A percentile compares a stretch with the other conserved stretches of the same genome.
Conservation (phyloP, 2,888 invertebrate species). For the Archips xylosteana region DNA sequence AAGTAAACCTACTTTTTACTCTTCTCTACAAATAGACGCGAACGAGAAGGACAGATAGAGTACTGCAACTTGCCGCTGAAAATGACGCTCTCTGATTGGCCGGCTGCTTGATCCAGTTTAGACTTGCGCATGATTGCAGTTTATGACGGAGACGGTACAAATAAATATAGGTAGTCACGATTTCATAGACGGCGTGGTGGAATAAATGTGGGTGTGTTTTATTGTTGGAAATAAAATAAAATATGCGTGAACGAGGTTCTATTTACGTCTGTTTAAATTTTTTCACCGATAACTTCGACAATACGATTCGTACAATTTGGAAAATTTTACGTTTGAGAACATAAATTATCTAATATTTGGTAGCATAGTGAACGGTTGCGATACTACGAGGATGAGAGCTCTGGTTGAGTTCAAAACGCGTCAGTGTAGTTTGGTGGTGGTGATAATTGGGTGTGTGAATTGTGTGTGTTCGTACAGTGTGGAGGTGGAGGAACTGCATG, state of each 20-base stretch:
- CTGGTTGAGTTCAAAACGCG: too few relatives aligned
- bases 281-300: too few relatives aligned
- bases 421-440: too few relatives aligned
- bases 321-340: too few relatives aligned
- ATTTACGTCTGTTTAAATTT: too few relatives aligned
- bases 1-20: neutral
- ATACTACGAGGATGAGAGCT: too few relatives aligned
- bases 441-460: too few relatives aligned
- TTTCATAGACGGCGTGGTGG: neutral
- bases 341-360: too few relatives aligned
- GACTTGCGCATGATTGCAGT: slow-evolving; percentile 18
- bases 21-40: neutral
- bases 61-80: slow-evolving; percentile 5
- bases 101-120: slow-evolving; percentile 7
- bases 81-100: slow-evolving; percentile 21
- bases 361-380: too few relatives aligned
- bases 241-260: neutral
- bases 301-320: too few relatives aligned
- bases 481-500: too few relatives aligned
- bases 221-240: neutral
- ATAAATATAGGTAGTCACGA: slow-evolving; percentile 4
- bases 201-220: neutral
- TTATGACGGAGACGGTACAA: neutral
- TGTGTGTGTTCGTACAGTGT: too few relatives aligned
- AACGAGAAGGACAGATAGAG: slow-evolving; percentile 17